A percentile compares a stretch with the other conserved stretches of the same genome.
Evolutionary conservation across 64 coral and sea anemone species (phyloP).

Genomic region (Stylophora pistillata): DNA sequence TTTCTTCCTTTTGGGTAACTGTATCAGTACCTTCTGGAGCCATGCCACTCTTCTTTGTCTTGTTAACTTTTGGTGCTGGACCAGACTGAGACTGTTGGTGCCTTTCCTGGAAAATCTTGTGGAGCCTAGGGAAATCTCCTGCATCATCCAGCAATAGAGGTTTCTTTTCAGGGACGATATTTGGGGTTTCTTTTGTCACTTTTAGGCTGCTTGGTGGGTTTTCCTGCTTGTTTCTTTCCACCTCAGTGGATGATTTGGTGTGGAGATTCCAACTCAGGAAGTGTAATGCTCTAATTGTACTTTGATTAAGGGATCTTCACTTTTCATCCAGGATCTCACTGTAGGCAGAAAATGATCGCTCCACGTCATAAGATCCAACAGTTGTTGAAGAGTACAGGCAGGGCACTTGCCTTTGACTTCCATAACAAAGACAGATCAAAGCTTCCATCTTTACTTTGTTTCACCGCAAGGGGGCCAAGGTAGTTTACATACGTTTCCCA

Average conservation of each 20-base stretch:
- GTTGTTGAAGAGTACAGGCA: too few relatives aligned
- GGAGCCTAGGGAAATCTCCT: neutral
- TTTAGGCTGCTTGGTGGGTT: neutral
- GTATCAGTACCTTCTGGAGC: neutral
- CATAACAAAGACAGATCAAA: constrained; percentile 45
- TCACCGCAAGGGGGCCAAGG: constrained; percentile 36
- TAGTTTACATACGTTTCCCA: constrained; percentile 35
- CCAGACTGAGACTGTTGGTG: constrained; percentile 2
- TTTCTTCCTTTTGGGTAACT: constrained; percentile 22
- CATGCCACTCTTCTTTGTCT: neutral
- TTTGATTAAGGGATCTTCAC: neutral
- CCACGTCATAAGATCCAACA: neutral
- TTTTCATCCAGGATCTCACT: constrained; percentile 24
- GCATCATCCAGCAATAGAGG: neutral
- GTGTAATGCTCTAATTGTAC: constrained; percentile 38
- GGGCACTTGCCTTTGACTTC: constrained; percentile 12
- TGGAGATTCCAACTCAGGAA: constrained; percentile 36
- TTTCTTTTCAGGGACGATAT: constrained; percentile 4
- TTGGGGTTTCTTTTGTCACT: neutral
- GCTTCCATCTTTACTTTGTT: constrained; percentile 12
- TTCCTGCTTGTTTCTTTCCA: constrained; percentile 7
- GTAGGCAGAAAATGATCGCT: constrained; percentile 8
- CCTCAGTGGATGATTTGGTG: constrained; percentile 17
- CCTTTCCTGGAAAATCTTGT: too few relatives aligned
- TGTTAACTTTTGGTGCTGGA: constrained; percentile 17